Percentiles rank a stretch among this genome's conserved stretches.
Conservation (phyloP, 2,113 vertebrate genomes). For the Heterocephalus glaber region DNA sequence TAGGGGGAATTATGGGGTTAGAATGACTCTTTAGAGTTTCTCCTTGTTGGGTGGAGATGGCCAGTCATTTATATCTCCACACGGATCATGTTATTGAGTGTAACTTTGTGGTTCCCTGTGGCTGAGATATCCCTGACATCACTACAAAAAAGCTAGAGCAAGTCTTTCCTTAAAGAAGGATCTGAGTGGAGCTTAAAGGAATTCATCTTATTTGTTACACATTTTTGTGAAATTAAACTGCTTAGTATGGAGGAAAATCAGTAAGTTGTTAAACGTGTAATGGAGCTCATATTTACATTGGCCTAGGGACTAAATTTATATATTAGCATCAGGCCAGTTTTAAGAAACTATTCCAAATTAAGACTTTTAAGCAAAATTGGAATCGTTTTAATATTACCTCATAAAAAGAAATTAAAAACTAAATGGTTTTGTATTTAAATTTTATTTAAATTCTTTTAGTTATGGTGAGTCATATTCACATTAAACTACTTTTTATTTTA, state of each 20-base stretch:
- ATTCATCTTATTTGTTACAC: not conserved
- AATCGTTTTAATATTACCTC: slow-evolving; percentile 12
- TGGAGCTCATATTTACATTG: slow-evolving; percentile 36
- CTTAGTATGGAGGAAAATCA: slow-evolving; percentile 29
- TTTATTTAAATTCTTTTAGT: not conserved
- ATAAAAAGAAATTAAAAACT: not conserved
- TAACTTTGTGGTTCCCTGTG: not conserved
- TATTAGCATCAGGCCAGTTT: not conserved
- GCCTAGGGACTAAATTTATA: not conserved
- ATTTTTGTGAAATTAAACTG: slow-evolving; percentile 24
- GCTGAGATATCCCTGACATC: not conserved
- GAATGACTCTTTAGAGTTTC: not conserved
- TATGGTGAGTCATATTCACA: not conserved
- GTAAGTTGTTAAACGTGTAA: slow-evolving; percentile 54
- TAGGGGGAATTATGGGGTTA: not conserved
- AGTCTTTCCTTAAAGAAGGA: not conserved
- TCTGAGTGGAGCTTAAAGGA: not conserved
- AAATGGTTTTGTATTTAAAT: not conserved
- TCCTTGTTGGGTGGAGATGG: not conserved
- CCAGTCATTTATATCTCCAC: not conserved
- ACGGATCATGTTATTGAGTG: not conserved
- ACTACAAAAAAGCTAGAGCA: not conserved
- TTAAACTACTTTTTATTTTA: not conserved
- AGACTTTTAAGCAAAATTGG: not conserved
- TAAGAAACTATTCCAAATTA: slow-evolving; percentile 34